Evolutionary conservation across 2,797 vertebrate species (phyloP).

Genomic region (Propithecus perrieri): DNA sequence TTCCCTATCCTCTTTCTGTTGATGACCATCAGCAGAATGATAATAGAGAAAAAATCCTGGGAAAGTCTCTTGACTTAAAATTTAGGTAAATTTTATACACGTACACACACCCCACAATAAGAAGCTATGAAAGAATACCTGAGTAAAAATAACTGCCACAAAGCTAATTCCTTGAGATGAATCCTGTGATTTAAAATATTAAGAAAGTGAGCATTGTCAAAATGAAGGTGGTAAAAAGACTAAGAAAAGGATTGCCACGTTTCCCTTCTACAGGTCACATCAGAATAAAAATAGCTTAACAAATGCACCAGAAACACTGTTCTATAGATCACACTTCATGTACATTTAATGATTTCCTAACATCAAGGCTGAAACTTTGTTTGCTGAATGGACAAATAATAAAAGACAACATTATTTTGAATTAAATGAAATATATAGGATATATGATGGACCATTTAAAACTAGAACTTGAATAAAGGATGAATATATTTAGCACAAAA

Average conservation of each 20-base stretch:
- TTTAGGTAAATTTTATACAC: neutral
- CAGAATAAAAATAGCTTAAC: constrained; percentile 19
- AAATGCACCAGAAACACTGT: neutral
- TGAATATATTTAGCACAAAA: neutral
- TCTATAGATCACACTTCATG: neutral
- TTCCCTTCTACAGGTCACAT: neutral
- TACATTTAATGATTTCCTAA: neutral
- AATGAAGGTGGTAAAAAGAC: neutral
- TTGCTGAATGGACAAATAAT: neutral
- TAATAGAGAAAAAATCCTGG: neutral
- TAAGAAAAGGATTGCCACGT: neutral
- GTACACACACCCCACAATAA: neutral
- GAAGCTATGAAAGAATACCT: neutral
- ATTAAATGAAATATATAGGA: neutral
- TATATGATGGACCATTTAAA: neutral
- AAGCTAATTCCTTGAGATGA: constrained; percentile 3
- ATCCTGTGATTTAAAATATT: constrained; percentile 1
- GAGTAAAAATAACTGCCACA: neutral
- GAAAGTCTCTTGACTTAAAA: neutral
- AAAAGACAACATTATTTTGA: neutral
- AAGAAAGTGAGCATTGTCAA: neutral
- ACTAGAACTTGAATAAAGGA: neutral
- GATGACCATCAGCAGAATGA: neutral
- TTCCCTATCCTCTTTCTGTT: neutral
- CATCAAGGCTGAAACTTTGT: neutral